Conservation (phyloP, 2,113 vertebrate genomes). For the Cyanoramphus novaezelandiae region DNA sequence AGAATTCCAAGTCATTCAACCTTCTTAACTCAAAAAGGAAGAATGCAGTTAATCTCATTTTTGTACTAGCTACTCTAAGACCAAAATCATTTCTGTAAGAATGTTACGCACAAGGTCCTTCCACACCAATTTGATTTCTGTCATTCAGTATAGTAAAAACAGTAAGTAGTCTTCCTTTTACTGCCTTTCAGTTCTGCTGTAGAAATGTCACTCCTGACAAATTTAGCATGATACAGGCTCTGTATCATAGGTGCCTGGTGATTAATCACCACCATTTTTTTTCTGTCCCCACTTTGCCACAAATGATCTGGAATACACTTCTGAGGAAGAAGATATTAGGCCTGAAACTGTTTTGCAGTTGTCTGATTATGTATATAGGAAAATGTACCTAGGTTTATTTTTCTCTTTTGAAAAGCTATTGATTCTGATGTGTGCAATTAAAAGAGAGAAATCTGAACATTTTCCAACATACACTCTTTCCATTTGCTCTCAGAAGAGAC, state of each 20-base stretch:
- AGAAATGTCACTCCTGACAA: not conserved
- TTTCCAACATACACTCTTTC: not conserved
- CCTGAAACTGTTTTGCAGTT: not conserved
- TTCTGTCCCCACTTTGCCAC: not conserved
- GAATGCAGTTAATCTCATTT: not conserved
- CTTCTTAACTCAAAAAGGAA: not conserved
- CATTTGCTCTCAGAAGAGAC: not conserved
- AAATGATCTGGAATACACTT: not conserved
- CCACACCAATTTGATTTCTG: not conserved
- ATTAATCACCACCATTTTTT: not conserved
- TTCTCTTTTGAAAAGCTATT: not conserved
- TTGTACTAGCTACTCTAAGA: conserved; percentile 20
- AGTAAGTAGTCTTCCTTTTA: not conserved
- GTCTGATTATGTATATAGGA: not conserved
- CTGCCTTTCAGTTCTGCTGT: not conserved
- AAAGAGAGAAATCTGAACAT: not conserved
- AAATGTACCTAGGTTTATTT: not conserved
- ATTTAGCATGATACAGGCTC: not conserved
- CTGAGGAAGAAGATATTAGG: not conserved
- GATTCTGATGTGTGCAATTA: not conserved
- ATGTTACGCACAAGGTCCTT: not conserved
- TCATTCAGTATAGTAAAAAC: not conserved
- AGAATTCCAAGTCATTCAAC: not conserved
- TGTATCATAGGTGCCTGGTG: conserved; percentile 2
- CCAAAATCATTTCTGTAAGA: conserved; percentile 20